phyloP scores from a whole-genome alignment of 2,888 invertebrate species.

The Eucera pruinosa region DNA sequence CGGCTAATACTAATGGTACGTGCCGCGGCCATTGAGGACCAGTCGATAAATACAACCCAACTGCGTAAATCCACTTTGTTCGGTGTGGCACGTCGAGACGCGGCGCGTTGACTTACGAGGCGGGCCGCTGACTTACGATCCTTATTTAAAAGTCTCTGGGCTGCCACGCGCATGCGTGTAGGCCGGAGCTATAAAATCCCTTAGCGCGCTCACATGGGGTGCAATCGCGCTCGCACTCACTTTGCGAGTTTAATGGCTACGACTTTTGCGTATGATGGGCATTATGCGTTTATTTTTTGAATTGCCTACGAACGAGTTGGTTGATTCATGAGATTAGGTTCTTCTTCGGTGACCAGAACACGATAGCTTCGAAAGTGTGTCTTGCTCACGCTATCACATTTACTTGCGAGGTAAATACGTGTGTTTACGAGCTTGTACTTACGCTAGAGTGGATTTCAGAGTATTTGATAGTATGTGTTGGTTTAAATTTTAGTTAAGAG shows the following conservation, averaged over 20 bases:
- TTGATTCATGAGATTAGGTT: slow-evolving; percentile 53
- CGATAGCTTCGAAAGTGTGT: slow-evolving; percentile 10
- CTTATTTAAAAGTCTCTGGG: slow-evolving; percentile 52
- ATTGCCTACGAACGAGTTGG: slow-evolving; percentile 39
- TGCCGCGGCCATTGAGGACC: slow-evolving; percentile 71
- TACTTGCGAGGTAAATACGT: slow-evolving; percentile 27
- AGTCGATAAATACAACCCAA: slow-evolving; percentile 77
- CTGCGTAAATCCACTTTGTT: slow-evolving; percentile 77
- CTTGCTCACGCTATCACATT: slow-evolving; percentile 29
- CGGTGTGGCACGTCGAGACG: slow-evolving; percentile 52
- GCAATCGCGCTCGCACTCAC: neutral
- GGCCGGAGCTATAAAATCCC: slow-evolving; percentile 47
- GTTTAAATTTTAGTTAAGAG: neutral
- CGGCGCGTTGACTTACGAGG: slow-evolving; percentile 49
- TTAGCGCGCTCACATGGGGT: slow-evolving; percentile 14
- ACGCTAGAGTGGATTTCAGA: neutral
- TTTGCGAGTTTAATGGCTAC: slow-evolving; percentile 34
- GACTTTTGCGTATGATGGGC: slow-evolving; percentile 14
- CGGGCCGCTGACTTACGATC: slow-evolving; percentile 48
- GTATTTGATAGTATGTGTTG: neutral
- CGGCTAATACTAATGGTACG: slow-evolving; percentile 67
- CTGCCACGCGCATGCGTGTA: slow-evolving; percentile 27
- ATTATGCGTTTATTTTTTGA: slow-evolving; percentile 39
- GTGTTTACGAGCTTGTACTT: slow-evolving; percentile 48
- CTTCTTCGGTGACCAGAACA: neutral